Conservation (phyloP, 2,888 invertebrate species). For the Mimas tiliae region DNA sequence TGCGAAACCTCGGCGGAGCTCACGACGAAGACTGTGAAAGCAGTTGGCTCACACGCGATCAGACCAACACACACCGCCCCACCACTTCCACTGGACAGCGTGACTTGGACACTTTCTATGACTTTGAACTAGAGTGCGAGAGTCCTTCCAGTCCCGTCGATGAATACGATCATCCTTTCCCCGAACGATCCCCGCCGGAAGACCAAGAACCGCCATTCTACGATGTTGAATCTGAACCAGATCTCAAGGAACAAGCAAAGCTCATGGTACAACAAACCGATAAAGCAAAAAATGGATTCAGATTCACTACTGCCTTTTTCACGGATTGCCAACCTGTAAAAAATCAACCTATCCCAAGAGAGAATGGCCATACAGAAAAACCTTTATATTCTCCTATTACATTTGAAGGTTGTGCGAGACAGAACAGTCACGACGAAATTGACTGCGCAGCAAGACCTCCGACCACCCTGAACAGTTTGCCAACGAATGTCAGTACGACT, state of each 20-base stretch:
- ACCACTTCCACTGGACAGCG: slow-evolving; percentile 55
- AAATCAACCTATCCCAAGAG: slow-evolving; percentile 69
- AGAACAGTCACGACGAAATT: slow-evolving; percentile 72
- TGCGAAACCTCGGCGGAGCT: slow-evolving; percentile 88
- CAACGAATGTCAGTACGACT: slow-evolving; percentile 50
- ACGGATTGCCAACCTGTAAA: slow-evolving; percentile 73
- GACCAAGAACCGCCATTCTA: slow-evolving; percentile 84
- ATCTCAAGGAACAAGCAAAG: slow-evolving; percentile 66
- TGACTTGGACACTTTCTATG: slow-evolving; percentile 86
- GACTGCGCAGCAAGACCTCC: slow-evolving; percentile 57
- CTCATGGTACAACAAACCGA: slow-evolving; percentile 75
- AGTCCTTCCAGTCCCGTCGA: slow-evolving; percentile 90
- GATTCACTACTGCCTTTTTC: slow-evolving; percentile 71
- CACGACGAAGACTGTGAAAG: slow-evolving; percentile 73
- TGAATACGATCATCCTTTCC: slow-evolving; percentile 79
- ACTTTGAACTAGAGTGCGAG: slow-evolving; percentile 87
- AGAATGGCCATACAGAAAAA: slow-evolving; percentile 75
- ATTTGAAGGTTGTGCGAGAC: slow-evolving; percentile 77
- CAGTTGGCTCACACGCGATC: slow-evolving; percentile 70
- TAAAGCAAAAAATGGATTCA: slow-evolving; percentile 78
- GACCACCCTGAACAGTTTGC: slow-evolving; percentile 55
- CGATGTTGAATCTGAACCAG: slow-evolving; percentile 77
- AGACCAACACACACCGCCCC: slow-evolving; percentile 48
- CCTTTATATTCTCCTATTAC: slow-evolving; percentile 76
- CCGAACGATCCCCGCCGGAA: slow-evolving; percentile 78